A percentile compares a stretch with the other conserved stretches of the same genome.
Evolutionary conservation across 2,888 invertebrate genomes (phyloP).

Genomic region (Clusia tigrina): DNA sequence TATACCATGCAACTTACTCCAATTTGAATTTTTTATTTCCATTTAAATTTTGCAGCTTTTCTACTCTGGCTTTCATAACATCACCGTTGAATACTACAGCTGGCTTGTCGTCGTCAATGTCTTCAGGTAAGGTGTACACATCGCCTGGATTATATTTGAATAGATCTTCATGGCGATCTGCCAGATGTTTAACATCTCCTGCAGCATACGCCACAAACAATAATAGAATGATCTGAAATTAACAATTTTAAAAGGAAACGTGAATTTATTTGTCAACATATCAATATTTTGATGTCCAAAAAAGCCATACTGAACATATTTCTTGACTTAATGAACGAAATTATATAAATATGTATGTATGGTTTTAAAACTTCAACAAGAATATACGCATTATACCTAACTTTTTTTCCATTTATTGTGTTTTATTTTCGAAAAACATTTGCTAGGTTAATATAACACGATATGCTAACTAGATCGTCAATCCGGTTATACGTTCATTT

Average conservation of each 20-base stretch:
- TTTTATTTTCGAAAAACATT: too few relatives aligned
- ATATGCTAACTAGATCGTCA: too few relatives aligned
- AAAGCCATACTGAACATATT: too few relatives aligned
- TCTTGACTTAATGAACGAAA: too few relatives aligned
- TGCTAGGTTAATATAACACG: too few relatives aligned
- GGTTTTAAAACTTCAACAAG: too few relatives aligned
- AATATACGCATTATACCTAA: too few relatives aligned
- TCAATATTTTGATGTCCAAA: too few relatives aligned
- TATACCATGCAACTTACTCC: conserved; percentile 48
- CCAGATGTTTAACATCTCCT: conserved; percentile 56
- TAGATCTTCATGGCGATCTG: conserved; percentile 55
- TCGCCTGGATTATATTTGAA: conserved; percentile 62
- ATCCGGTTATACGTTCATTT: too few relatives aligned
- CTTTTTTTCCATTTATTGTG: too few relatives aligned
- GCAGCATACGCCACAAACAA: conserved; percentile 42
- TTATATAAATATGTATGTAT: too few relatives aligned
- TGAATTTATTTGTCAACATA: neutral
- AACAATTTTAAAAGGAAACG: neutral
- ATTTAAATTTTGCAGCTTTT: conserved; percentile 55
- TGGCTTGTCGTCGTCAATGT: conserved; percentile 61
- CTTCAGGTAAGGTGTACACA: conserved; percentile 60
- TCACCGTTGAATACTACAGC: conserved; percentile 58
- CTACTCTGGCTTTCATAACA: conserved; percentile 60
- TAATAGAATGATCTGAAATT: conserved; percentile 41
- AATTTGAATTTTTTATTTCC: conserved; percentile 62